phyloP scores from a whole-genome alignment of 2,797 vertebrate species.

The Crocodylus rhombifer region DNA sequence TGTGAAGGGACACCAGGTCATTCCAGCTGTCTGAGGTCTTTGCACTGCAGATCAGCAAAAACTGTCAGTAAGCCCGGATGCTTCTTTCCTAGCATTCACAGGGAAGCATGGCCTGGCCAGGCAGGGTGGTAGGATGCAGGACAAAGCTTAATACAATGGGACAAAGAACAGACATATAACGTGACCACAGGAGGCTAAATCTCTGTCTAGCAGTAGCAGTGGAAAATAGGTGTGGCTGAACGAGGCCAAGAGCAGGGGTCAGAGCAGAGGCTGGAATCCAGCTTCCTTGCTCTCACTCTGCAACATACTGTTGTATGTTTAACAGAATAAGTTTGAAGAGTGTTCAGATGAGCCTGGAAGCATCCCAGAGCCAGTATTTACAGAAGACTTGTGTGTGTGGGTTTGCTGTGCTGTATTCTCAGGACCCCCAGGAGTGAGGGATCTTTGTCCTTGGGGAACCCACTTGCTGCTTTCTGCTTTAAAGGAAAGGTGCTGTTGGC shows the following conservation, averaged over 20 bases:
- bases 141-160: not conserved
- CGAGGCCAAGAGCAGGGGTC: slow-evolving; percentile 15
- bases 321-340: not conserved
- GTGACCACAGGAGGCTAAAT: not conserved
- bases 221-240: not conserved
- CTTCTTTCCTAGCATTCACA: not conserved
- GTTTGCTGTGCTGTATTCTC: not conserved
- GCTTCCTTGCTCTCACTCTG: not conserved
- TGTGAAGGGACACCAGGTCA: not conserved
- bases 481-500: not conserved
- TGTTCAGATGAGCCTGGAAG: not conserved
- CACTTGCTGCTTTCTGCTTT: not conserved
- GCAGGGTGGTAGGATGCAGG: not conserved
- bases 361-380: not conserved
- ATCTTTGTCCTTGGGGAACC: not conserved
- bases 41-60: not conserved
- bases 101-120: not conserved
- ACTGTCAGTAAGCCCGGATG: not conserved
- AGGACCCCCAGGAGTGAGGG: not conserved
- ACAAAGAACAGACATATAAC: not conserved
- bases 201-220: not conserved
- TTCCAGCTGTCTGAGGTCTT: not conserved
- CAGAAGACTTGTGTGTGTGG: not conserved
- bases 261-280: not conserved
- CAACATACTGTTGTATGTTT: not conserved